Percentiles rank a stretch among this genome's conserved stretches.
phyloP scores from a whole-genome alignment of 2,113 vertebrate species.

The Macaca fascicularis region DNA sequence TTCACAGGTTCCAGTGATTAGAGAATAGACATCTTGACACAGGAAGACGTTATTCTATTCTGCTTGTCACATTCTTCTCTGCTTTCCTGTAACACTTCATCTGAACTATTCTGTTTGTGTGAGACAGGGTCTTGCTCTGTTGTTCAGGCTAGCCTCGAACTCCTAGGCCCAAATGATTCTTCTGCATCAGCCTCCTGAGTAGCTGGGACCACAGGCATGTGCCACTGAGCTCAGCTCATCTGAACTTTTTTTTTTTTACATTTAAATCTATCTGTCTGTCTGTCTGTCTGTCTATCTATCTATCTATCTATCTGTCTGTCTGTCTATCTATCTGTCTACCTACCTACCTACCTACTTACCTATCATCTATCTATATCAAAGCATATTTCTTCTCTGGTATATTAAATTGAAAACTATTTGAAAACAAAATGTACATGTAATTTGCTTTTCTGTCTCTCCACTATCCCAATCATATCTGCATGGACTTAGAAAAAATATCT shows the following conservation, averaged over 20 bases:
- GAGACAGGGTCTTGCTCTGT: not conserved
- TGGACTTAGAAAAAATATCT: not conserved
- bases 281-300: no score
- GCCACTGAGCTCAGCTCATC: not conserved
- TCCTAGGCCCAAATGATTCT: not conserved
- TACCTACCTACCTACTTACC: fast-evolving
- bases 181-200: not conserved
- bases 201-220: not conserved
- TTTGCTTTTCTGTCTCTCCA: not conserved
- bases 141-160: not conserved
- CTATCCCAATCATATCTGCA: not conserved
- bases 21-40: not conserved
- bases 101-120: not conserved
- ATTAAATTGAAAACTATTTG: not conserved
- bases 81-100: not conserved
- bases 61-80: not conserved
- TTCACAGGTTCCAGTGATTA: not conserved
- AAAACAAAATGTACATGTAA: not conserved
- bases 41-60: fast-evolving
- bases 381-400: not conserved
- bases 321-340: not conserved
- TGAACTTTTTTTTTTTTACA: not conserved
- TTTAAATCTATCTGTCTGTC: not conserved
- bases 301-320: not conserved
- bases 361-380: no score